Conservation (phyloP, 2,888 invertebrate species). For the Pristionchus mayeri region DNA sequence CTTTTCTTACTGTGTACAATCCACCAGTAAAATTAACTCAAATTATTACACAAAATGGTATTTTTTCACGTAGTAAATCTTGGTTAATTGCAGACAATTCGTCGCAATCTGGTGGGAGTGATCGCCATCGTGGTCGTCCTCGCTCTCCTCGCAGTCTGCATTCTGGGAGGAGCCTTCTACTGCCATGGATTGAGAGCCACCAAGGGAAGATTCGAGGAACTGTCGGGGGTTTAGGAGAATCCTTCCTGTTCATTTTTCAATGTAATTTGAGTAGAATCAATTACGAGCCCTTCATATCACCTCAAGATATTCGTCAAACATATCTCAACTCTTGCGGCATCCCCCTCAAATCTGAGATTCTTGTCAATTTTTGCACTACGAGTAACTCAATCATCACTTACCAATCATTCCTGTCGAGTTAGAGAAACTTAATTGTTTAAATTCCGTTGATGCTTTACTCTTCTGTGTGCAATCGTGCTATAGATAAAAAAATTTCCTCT, state of each 20-base stretch:
- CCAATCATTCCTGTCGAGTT: not conserved
- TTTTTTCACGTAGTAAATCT: too few relatives aligned
- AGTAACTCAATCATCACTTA: not conserved
- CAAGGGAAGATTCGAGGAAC: slow-evolving; percentile 68
- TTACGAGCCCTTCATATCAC: not conserved
- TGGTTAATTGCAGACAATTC: slow-evolving; percentile 48
- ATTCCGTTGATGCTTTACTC: slow-evolving; percentile 7
- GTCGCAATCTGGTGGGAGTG: slow-evolving; percentile 53
- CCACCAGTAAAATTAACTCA: too few relatives aligned
- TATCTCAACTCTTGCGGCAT: not conserved
- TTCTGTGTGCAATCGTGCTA: not conserved
- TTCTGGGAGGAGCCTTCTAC: slow-evolving; percentile 67
- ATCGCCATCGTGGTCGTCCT: slow-evolving; percentile 52
- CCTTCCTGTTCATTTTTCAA: not conserved
- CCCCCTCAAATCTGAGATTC: not conserved
- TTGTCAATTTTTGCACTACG: not conserved
- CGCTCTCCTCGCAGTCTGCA: slow-evolving; percentile 51
- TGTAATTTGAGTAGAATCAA: not conserved
- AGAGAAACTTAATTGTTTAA: too few relatives aligned
- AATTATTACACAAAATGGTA: too few relatives aligned
- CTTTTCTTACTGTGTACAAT: too few relatives aligned
- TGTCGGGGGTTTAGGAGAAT: slow-evolving; percentile 38
- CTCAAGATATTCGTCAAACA: too few relatives aligned
- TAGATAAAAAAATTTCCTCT: too few relatives aligned
- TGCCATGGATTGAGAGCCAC: slow-evolving; percentile 68